Percentiles rank a stretch among this genome's conserved stretches.
Evolutionary conservation across 2,113 vertebrate genomes (phyloP).

Genomic region (Sorex araneus): DNA sequence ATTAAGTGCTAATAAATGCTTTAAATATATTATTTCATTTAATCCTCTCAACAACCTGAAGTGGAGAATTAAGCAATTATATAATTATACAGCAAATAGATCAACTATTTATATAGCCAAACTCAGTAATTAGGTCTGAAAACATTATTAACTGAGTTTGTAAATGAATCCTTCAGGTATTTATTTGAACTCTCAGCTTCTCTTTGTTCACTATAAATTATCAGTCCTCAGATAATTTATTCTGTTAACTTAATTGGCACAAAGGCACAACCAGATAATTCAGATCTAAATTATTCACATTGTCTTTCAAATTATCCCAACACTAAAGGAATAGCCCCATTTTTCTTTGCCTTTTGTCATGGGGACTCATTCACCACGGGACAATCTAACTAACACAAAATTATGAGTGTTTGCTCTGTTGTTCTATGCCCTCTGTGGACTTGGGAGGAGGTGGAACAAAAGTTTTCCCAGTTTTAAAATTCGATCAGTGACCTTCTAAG

Average conservation of each 20-base stretch:
- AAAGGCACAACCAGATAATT: conserved; percentile 65
- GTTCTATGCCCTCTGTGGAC: neutral
- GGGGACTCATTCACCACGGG: neutral
- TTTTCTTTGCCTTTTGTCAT: neutral
- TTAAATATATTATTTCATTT: conserved; percentile 53
- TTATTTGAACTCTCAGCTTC: conserved; percentile 62
- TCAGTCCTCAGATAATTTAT: conserved; percentile 66
- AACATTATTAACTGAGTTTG: conserved; percentile 78
- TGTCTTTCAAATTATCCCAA: conserved; percentile 67
- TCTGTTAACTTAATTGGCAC: conserved; percentile 67
- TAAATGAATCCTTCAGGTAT: conserved; percentile 80
- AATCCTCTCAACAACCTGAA: conserved; percentile 38
- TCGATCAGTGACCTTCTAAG: neutral
- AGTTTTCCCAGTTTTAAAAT: neutral
- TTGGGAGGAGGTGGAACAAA: neutral
- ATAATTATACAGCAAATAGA: conserved; percentile 74
- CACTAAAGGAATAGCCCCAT: neutral
- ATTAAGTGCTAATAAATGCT: neutral
- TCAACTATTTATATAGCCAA: conserved; percentile 73
- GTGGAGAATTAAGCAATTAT: conserved; percentile 60
- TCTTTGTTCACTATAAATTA: conserved; percentile 71
- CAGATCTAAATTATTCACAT: conserved; percentile 64
- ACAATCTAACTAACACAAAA: neutral
- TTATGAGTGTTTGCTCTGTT: neutral
- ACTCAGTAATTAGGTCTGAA: conserved; percentile 73